Conservation (phyloP, 2,113 vertebrate genomes). For the Penelope pileata region DNA sequence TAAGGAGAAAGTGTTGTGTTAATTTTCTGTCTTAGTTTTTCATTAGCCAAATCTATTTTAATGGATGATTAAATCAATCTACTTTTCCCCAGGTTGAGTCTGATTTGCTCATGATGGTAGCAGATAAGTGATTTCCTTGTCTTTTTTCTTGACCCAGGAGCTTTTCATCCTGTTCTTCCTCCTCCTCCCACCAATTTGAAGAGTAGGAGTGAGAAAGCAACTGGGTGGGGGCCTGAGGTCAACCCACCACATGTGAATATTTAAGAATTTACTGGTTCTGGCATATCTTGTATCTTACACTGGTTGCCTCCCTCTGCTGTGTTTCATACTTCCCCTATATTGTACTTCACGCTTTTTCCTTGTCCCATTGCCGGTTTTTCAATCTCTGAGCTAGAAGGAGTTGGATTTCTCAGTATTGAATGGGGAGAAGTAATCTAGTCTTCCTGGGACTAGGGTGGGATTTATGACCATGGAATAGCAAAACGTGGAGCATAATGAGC, state of each 20-base stretch:
- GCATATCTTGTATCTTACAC: not conserved
- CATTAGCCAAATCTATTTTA: not conserved
- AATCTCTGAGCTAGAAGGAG: not conserved
- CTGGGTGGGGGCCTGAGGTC: not conserved
- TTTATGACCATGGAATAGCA: not conserved
- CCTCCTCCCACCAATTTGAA: not conserved
- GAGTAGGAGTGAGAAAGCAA: accelerated
- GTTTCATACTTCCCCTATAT: not conserved
- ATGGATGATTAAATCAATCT: not conserved
- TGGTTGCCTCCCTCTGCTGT: accelerated
- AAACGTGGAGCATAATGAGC: accelerated
- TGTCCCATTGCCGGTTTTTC: not conserved
- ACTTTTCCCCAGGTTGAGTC: not conserved
- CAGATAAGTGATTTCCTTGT: not conserved
- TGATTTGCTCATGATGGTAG: not conserved
- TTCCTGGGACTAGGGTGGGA: not conserved
- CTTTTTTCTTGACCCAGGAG: not conserved
- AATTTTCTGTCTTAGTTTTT: not conserved
- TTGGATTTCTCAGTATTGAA: not conserved
- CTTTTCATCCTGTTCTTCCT: not conserved
- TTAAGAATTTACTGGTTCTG: not conserved
- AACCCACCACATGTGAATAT: not conserved
- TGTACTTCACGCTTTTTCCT: not conserved
- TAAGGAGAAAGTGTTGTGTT: not conserved
- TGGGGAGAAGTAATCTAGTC: not conserved